Evolutionary conservation across 2,888 invertebrate species (phyloP).

Genomic region (Fragum sueziense): DNA sequence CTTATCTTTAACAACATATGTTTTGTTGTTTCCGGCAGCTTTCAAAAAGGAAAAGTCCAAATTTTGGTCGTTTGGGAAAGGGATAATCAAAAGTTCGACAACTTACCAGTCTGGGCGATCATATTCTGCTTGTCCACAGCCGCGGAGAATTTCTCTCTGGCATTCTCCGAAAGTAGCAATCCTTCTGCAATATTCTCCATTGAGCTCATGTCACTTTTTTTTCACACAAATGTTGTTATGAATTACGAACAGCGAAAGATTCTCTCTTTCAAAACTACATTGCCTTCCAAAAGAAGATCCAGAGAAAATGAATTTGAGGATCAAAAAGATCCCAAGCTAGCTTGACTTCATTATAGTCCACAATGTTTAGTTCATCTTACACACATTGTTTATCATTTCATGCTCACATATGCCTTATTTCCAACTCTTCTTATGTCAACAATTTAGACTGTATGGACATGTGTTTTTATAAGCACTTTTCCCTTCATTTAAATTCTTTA

Average conservation of each 20-base stretch:
- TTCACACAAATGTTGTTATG: neutral
- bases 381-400: no score
- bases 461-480: neutral
- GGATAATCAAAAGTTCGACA: no score
- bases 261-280: no score
- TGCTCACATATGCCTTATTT: neutral
- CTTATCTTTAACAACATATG: no score
- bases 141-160: constrained; percentile 63
- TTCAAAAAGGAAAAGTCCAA: no score
- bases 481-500: no score
- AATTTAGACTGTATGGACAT: neutral
- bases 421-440: neutral
- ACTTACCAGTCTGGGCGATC: constrained; percentile 69
- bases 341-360: neutral
- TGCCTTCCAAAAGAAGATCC: no score
- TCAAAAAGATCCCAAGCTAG: neutral
- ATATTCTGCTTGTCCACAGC: constrained; percentile 70
- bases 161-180: constrained; percentile 52
- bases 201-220: constrained; percentile 39
- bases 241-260: no score
- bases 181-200: constrained; percentile 59
- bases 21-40: no score
- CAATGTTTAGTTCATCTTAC: neutral
- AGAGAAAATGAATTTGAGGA: neutral
- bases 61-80: no score